Conservation (phyloP, 2,888 invertebrate species). For the Panzeria rudis region DNA sequence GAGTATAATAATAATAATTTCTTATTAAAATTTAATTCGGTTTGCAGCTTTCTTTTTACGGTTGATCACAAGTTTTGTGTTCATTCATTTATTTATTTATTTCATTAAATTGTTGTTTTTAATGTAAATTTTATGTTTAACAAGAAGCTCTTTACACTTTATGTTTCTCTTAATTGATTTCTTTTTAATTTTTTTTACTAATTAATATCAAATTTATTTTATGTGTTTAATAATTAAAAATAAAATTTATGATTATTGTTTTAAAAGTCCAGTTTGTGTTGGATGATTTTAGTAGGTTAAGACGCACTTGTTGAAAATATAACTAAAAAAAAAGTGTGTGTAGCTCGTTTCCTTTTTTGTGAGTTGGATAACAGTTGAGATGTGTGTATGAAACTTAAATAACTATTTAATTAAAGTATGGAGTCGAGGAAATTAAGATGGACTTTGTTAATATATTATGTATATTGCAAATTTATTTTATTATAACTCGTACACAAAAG, state of each 20-base stretch:
- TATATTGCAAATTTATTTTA: too few relatives aligned
- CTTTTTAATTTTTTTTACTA: neutral
- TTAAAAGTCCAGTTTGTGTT: neutral
- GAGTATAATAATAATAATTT: neutral
- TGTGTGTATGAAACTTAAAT: neutral
- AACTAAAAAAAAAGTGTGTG: neutral
- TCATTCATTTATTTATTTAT: conserved; percentile 8
- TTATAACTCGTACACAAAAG: too few relatives aligned
- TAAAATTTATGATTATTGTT: conserved; percentile 5
- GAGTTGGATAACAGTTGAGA: neutral
- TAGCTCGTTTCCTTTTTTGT: neutral
- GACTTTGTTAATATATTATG: neutral
- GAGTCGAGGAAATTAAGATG: neutral
- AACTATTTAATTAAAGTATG: neutral
- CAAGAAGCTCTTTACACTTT: conserved; percentile 21
- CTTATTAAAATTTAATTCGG: conserved; percentile 5
- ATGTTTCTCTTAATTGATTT: conserved; percentile 13
- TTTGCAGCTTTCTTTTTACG: conserved; percentile 39
- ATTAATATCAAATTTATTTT: conserved; percentile 35
- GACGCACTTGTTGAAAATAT: neutral
- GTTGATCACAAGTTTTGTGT: neutral
- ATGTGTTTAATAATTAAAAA: conserved; percentile 17
- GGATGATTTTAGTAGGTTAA: conserved; percentile 23
- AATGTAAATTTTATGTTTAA: conserved; percentile 33
- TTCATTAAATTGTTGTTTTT: conserved; percentile 9